These are phyloP conservation scores for Aspidiotus destructor DNA, from an alignment of 2,888 invertebrate genomes.

Conservation along the genomic window DNA sequence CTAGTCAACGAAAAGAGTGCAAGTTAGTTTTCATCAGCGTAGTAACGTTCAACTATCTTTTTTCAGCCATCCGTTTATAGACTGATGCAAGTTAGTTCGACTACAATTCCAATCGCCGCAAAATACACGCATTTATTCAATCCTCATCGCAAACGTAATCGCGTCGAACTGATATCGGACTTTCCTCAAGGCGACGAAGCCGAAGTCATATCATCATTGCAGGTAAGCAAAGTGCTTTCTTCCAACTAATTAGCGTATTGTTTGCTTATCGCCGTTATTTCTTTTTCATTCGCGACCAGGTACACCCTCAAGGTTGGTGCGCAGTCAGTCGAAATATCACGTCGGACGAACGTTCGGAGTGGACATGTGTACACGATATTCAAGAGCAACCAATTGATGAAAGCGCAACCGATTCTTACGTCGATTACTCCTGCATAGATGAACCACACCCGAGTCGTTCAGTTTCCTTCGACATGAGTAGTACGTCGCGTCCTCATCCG, in stretches of 20 bases:
- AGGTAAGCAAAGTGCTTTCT: slow-evolving; percentile 44
- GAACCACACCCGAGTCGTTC: background rate
- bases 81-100: slow-evolving; percentile 76
- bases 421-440: background rate
- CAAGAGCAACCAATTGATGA: slow-evolving; percentile 50
- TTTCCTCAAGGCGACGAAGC: slow-evolving; percentile 79
- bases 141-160: slow-evolving; percentile 60
- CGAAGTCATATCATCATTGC: slow-evolving; percentile 79
- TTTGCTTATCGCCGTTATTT: background rate
- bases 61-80: slow-evolving; percentile 78
- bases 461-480: background rate
- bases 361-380: slow-evolving; percentile 90
- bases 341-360: slow-evolving; percentile 77
- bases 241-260: background rate
- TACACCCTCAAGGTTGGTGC: slow-evolving; percentile 85
- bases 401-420: background rate
- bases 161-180: slow-evolving; percentile 82
- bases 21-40: too few species aligned
- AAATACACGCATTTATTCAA: slow-evolving; percentile 75
- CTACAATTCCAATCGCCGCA: slow-evolving; percentile 68
- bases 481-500: background rate
- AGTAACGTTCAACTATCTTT: slow-evolving; percentile 27
- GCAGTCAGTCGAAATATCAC: slow-evolving; percentile 80
- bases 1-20: too few species aligned
- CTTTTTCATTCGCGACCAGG: slow-evolving; percentile 43